phyloP scores from a whole-genome alignment of 2,888 invertebrate species.

The Stomorhina lunata region DNA sequence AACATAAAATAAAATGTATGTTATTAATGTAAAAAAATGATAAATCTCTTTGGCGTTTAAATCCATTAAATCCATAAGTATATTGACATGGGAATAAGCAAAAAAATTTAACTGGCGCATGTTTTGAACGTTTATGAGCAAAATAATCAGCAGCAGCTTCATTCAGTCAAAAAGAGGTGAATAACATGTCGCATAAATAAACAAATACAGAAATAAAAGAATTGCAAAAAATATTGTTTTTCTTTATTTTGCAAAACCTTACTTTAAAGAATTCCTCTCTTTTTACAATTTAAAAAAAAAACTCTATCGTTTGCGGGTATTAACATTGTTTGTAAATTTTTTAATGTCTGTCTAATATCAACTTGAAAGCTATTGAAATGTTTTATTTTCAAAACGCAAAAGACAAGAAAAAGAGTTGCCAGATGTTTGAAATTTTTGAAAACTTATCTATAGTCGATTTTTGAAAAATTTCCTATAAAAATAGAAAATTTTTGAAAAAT shows the following conservation, averaged over 20 bases:
- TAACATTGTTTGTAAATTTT: background rate
- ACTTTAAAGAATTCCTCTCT: constrained; percentile 19
- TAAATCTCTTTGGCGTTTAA: background rate
- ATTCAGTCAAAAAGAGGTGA: constrained; percentile 38
- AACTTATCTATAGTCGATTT: too few species aligned
- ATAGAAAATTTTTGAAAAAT: too few species aligned
- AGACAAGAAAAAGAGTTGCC: background rate
- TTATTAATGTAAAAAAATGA: background rate
- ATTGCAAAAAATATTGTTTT: background rate
- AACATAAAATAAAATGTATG: background rate
- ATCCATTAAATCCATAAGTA: background rate
- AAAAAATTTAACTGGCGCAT: constrained; percentile 24
- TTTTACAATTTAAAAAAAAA: background rate
- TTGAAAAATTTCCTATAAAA: too few species aligned
- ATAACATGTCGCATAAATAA: constrained; percentile 46
- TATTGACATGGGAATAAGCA: background rate
- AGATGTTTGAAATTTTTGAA: background rate
- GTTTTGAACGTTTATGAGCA: constrained; percentile 13
- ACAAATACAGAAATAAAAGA: constrained; percentile 3
- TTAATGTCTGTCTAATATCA: constrained; percentile 20
- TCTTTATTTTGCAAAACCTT: background rate
- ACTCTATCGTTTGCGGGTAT: background rate
- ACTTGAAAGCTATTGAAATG: constrained; percentile 21
- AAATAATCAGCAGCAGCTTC: constrained; percentile 16
- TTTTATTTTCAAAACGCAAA: constrained; percentile 12